Percentiles rank a stretch among this genome's conserved stretches.
phyloP scores from a whole-genome alignment of 2,113 vertebrate genomes.

The Nicator chloris region DNA sequence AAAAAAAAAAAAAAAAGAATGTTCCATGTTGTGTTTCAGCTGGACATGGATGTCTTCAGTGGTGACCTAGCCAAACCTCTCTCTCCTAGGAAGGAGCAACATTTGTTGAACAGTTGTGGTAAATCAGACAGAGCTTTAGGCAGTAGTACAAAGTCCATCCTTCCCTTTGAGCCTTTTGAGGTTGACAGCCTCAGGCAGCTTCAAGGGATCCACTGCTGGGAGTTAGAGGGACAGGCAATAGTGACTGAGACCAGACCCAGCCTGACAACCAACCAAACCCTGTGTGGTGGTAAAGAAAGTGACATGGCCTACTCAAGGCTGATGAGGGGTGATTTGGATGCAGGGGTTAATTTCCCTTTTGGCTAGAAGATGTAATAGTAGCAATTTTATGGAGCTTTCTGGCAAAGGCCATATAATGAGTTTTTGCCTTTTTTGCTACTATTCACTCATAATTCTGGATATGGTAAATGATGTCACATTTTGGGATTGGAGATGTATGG shows the following conservation, averaged over 20 bases:
- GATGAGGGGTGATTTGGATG: not conserved
- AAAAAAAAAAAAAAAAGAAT: not conserved
- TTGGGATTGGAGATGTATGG: not conserved
- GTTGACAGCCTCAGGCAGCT: not conserved
- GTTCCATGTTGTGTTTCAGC: not conserved
- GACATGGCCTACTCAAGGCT: not conserved
- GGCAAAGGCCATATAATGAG: not conserved
- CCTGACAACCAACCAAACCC: not conserved
- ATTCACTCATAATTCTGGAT: not conserved
- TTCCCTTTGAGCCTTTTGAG: not conserved
- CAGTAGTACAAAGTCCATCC: not conserved
- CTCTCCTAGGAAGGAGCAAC: not conserved
- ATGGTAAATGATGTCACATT: not conserved
- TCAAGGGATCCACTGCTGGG: not conserved
- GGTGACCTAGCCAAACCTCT: not conserved
- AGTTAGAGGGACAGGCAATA: not conserved
- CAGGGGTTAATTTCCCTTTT: not conserved
- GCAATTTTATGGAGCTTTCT: not conserved
- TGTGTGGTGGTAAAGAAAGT: not conserved
- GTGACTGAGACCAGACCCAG: not conserved
- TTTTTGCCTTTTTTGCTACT: not conserved
- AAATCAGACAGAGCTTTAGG: not conserved
- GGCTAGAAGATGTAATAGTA: not conserved
- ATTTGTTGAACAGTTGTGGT: constrained; percentile 45
- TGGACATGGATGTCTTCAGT: not conserved